Evolutionary conservation across 2,113 vertebrate genomes (phyloP).

Genomic region (Odocoileus hemionus): DNA sequence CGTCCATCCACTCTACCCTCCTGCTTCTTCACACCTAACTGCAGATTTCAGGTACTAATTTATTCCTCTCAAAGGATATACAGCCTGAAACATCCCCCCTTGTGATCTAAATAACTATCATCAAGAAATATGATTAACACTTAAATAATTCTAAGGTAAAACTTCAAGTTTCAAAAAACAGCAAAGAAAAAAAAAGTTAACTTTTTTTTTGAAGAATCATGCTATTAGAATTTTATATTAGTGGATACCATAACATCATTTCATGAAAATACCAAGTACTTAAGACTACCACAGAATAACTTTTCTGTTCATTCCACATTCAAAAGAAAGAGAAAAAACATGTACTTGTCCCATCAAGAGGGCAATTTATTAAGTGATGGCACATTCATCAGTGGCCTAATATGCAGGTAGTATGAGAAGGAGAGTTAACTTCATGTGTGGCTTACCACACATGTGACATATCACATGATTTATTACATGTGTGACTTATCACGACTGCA

Average conservation of each 20-base stretch:
- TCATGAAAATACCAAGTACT: background rate
- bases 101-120: slow-evolving; percentile 27
- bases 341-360: background rate
- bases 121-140: background rate
- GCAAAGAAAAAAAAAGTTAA: background rate
- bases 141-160: background rate
- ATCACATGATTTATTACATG: background rate
- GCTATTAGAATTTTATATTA: background rate
- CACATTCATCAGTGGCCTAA: background rate
- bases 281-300: slow-evolving; percentile 33
- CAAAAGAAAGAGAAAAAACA: background rate
- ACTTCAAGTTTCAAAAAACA: slow-evolving; percentile 23
- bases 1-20: background rate
- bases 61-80: background rate
- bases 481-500: background rate
- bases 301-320: background rate
- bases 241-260: background rate
- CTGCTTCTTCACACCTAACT: background rate
- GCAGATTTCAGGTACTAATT: background rate
- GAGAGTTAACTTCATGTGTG: background rate
- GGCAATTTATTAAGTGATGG: background rate
- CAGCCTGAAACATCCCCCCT: background rate
- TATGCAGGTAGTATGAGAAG: background rate
- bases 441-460: background rate
- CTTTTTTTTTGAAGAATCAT: slow-evolving; percentile 7